Conservation (phyloP, 2,797 vertebrate species). For the Choloepus didactylus region DNA sequence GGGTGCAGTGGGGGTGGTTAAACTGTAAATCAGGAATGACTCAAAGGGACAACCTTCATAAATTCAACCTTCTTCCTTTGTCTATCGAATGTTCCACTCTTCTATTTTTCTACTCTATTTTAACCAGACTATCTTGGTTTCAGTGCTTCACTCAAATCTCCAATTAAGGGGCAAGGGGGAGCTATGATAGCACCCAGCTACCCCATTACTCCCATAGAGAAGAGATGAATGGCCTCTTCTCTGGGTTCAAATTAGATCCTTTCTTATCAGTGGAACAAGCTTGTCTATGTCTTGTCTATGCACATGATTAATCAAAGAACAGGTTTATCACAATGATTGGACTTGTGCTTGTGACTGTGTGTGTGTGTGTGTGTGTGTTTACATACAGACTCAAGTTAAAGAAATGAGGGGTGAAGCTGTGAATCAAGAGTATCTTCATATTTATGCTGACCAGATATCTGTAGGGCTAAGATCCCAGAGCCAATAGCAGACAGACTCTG, state of each 20-base stretch:
- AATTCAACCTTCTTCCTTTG: not conserved
- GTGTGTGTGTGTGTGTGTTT: not conserved
- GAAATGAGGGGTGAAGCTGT: not conserved
- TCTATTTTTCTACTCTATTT: not conserved
- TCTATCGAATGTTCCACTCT: not conserved
- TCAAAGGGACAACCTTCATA: not conserved
- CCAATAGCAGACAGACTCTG: not conserved
- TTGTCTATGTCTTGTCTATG: not conserved
- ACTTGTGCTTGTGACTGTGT: not conserved
- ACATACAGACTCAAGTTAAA: not conserved
- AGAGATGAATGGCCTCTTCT: not conserved
- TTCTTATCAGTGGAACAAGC: not conserved
- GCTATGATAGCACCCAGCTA: not conserved
- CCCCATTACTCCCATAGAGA: not conserved
- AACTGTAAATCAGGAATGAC: conserved; percentile 29
- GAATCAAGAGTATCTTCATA: not conserved
- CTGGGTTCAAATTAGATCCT: not conserved
- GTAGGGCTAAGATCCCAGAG: not conserved
- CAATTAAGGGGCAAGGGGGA: not conserved
- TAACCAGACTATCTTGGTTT: not conserved
- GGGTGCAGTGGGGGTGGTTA: not conserved
- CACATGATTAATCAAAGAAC: not conserved
- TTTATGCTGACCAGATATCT: not conserved
- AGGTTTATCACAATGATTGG: not conserved
- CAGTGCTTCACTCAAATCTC: not conserved